Conservation (phyloP, 1,140 invertebrate species). For the Drosophila mauritiana region DNA sequence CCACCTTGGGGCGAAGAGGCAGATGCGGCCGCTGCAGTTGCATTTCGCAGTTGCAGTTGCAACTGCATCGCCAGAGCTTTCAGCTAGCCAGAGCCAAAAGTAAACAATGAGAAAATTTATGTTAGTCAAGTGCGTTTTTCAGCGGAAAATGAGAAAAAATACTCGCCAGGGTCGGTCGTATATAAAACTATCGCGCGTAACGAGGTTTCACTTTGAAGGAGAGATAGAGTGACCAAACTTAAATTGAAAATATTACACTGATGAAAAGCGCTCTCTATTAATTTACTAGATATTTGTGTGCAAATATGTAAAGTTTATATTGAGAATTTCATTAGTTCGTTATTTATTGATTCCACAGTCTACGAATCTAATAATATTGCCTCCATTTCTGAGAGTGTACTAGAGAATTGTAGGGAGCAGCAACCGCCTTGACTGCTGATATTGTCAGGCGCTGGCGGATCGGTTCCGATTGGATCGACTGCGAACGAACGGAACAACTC, state of each 20-base stretch:
- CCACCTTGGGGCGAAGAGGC: constrained; percentile 55
- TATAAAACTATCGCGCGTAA: constrained; percentile 70
- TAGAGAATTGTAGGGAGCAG: constrained; percentile 13
- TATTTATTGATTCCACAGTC: too few relatives aligned
- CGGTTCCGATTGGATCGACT: constrained; percentile 46
- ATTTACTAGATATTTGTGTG: too few relatives aligned
- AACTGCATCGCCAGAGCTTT: constrained; percentile 9
- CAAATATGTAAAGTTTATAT: too few relatives aligned
- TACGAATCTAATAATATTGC: too few relatives aligned
- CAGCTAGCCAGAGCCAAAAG: constrained; percentile 48
- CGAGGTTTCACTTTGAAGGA: constrained; percentile 47
- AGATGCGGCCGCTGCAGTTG: constrained; percentile 47
- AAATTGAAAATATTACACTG: neutral
- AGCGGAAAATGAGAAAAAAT: constrained; percentile 78
- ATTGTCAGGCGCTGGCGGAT: constrained; percentile 54
- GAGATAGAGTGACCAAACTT: constrained; percentile 10
- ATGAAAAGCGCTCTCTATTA: too few relatives aligned
- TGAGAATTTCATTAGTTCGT: too few relatives aligned
- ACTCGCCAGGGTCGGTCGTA: constrained; percentile 40
- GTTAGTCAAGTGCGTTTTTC: constrained; percentile 82
- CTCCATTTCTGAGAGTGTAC: constrained; percentile 15
- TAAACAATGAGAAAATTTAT: constrained; percentile 83
- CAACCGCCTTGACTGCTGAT: constrained; percentile 27
- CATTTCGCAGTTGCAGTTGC: constrained; percentile 35
- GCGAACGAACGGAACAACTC: constrained; percentile 23